Base-by-base conservation (phyloP, 2,888 invertebrate species). In the Urechis unicinctus region DNA sequence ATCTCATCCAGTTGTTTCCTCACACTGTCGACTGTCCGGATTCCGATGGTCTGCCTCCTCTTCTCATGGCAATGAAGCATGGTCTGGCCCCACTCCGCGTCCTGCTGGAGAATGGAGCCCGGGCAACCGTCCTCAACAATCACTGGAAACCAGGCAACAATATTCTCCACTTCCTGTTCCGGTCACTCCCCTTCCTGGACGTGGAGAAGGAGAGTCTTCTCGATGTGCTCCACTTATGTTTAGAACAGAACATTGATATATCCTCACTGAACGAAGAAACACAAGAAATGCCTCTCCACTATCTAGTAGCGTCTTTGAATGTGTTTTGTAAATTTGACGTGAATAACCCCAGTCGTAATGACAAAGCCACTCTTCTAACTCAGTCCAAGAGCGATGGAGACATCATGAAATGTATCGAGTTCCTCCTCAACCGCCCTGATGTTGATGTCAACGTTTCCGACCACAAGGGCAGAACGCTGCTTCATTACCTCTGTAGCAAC, bases 51-150 rank as follows among this genome's bases (percentile, higher is more conserved):
- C 42, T 59, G 21, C 54, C 53, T 6, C 50, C 57, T 13, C 31
- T 59, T n/a, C 52, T 59, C 21, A 54, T 59, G 56, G 53, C 45
- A 9, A 53, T 50, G 51, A 50, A 46, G 36, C 59, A 59, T 48
- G 51, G 56, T 25, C 53, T 59, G 9, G 45, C 45, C 25, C 42
- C 52, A 24, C 49, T 56, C 4, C 22, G 26, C 36, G 31, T 57
- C 2, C 43, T 59, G 3, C 47, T 59, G 5, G 36, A 52, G 22
- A 36, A 42, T 17, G 52, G 53, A 9, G 45, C 45, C 43, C 48
- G 55, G 28, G 31, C 53, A 4, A 21, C 41, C 31, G 25, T 45
- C 9, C 21, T 53, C n/a, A 30, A 53, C 17, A 26, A 57, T 26
- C 43, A 53, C 36, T 53, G 53, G 53, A 36, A 53, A 31, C 30